Evolutionary conservation across 2,888 invertebrate species (phyloP).

Genomic region (Globia sparganii): DNA sequence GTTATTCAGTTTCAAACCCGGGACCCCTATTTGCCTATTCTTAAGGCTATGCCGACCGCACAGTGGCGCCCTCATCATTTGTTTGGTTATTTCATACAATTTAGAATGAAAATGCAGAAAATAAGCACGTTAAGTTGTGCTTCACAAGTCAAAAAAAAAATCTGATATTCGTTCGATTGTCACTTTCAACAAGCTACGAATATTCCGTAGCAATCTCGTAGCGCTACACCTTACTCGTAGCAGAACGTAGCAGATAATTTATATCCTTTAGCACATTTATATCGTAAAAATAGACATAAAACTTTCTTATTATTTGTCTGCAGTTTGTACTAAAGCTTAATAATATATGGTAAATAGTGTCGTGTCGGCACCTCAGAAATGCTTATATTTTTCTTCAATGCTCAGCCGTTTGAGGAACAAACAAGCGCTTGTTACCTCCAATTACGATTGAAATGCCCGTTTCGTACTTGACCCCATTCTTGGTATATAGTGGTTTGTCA

Average conservation of each 20-base stretch:
- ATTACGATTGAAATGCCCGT: slow-evolving; percentile 55
- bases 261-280: no score
- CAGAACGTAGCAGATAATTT: not conserved
- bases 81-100: no score
- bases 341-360: slow-evolving; percentile 43
- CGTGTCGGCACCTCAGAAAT: slow-evolving; percentile 56
- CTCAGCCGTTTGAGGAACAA: slow-evolving; percentile 58
- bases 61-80: no score
- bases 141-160: no score
- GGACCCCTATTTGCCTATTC: no score
- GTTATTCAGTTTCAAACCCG: no score
- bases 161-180: not conserved
- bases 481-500: slow-evolving; percentile 45
- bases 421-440: slow-evolving; percentile 62
- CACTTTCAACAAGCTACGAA: not conserved
- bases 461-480: slow-evolving; percentile 67
- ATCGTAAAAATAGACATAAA: not conserved
- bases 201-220: slow-evolving; percentile 16
- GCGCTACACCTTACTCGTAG: not conserved
- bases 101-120: no score
- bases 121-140: no score
- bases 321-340: slow-evolving; percentile 47
- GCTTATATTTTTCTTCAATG: slow-evolving; percentile 40
- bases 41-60: no score
- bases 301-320: slow-evolving; percentile 25